Evolutionary conservation across 2,113 vertebrate species (phyloP).

Genomic region (Hippocampus barbouri): DNA sequence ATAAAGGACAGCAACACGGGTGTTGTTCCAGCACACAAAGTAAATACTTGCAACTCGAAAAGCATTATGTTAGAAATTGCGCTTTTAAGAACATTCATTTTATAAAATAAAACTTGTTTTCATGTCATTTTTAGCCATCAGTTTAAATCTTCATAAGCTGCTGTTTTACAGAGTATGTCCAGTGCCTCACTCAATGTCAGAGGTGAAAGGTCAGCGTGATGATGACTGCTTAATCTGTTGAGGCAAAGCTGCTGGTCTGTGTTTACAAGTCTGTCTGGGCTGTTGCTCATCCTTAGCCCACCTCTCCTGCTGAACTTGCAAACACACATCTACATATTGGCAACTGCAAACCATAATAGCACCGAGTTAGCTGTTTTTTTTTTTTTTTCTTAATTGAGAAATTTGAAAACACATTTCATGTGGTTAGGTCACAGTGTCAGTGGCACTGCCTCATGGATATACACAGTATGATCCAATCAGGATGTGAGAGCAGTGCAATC

Average conservation of each 20-base stretch:
- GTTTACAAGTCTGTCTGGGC: slow-evolving; percentile 52
- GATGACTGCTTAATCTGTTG: slow-evolving; percentile 44
- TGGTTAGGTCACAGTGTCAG: not conserved
- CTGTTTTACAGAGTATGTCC: not conserved
- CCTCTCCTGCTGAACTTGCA: slow-evolving; percentile 15
- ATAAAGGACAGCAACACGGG: not conserved
- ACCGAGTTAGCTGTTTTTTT: not conserved
- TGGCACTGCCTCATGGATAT: not conserved
- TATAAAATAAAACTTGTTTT: not conserved
- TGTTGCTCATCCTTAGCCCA: slow-evolving; percentile 36
- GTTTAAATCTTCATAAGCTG: not conserved
- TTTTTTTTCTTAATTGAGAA: no score
- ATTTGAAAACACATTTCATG: not conserved
- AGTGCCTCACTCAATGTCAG: slow-evolving; percentile 13
- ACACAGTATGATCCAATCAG: slow-evolving; percentile 13
- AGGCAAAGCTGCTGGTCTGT: slow-evolving; percentile 52
- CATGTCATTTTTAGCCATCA: not conserved
- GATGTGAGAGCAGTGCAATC: slow-evolving; percentile 34
- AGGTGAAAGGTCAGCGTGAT: slow-evolving; percentile 1
- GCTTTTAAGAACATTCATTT: not conserved
- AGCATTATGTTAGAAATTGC: not conserved
- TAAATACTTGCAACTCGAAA: not conserved
- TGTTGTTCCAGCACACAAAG: not conserved
- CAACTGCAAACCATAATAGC: not conserved
- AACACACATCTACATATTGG: not conserved